Conservation (phyloP, 2,797 vertebrate species). For the Anguilla pacifica region DNA sequence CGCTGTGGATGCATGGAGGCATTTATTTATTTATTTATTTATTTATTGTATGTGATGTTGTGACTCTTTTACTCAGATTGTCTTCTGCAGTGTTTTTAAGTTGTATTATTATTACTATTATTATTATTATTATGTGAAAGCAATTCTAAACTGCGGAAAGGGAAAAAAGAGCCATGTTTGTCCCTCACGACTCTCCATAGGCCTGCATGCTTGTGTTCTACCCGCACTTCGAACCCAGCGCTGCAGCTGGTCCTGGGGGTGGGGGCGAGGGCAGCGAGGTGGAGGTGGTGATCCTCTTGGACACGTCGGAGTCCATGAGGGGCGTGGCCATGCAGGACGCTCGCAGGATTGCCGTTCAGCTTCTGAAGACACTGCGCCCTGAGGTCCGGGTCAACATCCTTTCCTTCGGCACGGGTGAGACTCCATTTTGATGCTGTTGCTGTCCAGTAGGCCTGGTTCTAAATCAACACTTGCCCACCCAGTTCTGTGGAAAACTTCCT, state of each 20-base stretch:
- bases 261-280: slow-evolving; percentile 7
- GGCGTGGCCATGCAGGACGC: slow-evolving; percentile 67
- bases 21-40: too few species aligned
- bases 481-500: neutral
- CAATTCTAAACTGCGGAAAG: neutral
- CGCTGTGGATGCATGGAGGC: too few species aligned
- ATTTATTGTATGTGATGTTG: too few species aligned
- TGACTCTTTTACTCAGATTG: too few species aligned
- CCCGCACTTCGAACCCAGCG: slow-evolving; percentile 64
- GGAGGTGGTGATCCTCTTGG: slow-evolving; percentile 77
- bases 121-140: neutral
- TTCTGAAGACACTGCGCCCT: slow-evolving; percentile 58
- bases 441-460: neutral
- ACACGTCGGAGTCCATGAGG: slow-evolving; percentile 83
- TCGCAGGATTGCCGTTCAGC: slow-evolving; percentile 70
- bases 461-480: neutral
- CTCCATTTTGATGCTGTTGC: neutral
- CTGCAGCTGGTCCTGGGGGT: slow-evolving; percentile 31
- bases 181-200: slow-evolving; percentile 53
- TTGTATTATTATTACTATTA: too few species aligned
- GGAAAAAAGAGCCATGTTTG: neutral
- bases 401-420: slow-evolving; percentile 75
- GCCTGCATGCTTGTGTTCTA: slow-evolving; percentile 89
- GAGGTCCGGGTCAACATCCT: slow-evolving; percentile 72
- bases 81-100: too few species aligned